Base-by-base conservation (phyloP, 2,888 invertebrate genomes). In the Itoplectis maculator region DNA sequence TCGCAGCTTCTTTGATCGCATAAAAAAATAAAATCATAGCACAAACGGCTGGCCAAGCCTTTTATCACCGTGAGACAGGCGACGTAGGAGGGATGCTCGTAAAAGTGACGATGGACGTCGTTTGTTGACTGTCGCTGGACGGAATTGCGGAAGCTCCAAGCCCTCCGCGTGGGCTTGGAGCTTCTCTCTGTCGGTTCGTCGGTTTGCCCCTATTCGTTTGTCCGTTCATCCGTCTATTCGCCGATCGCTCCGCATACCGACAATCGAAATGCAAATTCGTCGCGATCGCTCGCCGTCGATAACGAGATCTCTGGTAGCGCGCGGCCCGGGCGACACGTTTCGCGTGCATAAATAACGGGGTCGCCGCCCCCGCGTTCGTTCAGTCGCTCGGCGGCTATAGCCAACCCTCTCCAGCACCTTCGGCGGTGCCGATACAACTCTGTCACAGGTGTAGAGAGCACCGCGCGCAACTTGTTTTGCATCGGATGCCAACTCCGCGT, bases 261-360 rank as follows among this genome's bases (percentile, higher is more conserved):
- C 74, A 75, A 75, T 75, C 74, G 74, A 75, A 66, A 75, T 75
- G 74, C 74, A 75, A 75, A 75, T 75, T 75, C 56, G 65, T 29
- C 45, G 74, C 35, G 74, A 75, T 75, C 74, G 74, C 54, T 75
- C 74, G 54, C 40, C 42, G 54, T 42, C 74, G 74, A 75, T 75
- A 82, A 80, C 79, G 82, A 82, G 82, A 69, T 80, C 83, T 70
- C 56, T 23, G 23, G 54, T 54, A 15, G 15, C 56, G 29, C 56
- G 56, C 69, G n/a, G 61, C 74, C 49, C 68, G 45, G 66, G 69
- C 82, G 75, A 78, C 80, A 69, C 56, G 68, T 59, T 61, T 37
- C 15, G 76, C 68, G 76, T 76, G 47, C 56, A 76, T 68, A 76
- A 68, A 68, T 68, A 76, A 76, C 75, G 56, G 79, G 68, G 76